A percentile compares a stretch with the other conserved stretches of the same genome.
Conservation (phyloP, 2,888 invertebrate genomes). For the Suillia variegata region DNA sequence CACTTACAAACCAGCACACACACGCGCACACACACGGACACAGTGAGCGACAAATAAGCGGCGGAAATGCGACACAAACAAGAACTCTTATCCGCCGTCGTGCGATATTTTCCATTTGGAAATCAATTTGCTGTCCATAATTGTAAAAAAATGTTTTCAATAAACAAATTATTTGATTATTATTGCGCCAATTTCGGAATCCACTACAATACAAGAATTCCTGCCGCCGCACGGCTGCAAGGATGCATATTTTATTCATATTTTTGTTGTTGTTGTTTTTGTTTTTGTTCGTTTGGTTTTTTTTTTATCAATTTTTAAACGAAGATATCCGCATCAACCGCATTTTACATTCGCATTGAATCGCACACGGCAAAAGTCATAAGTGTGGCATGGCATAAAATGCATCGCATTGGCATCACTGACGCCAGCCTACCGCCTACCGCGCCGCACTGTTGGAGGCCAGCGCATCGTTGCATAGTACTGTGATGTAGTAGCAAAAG, state of each 20-base stretch:
- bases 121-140: constrained; percentile 59
- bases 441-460: too few relatives aligned
- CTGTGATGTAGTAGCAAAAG: too few relatives aligned
- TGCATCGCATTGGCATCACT: too few relatives aligned
- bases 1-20: neutral
- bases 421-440: too few relatives aligned
- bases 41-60: too few relatives aligned
- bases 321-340: too few relatives aligned
- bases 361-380: too few relatives aligned
- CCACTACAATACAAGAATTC: constrained; percentile 28
- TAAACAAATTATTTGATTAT: constrained; percentile 61
- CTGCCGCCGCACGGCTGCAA: constrained; percentile 25
- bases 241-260: constrained; percentile 29
- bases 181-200: constrained; percentile 51
- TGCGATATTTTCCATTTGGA: constrained; percentile 53
- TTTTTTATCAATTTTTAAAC: too few relatives aligned
- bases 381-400: neutral
- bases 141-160: constrained; percentile 58
- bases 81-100: neutral
- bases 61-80: too few relatives aligned
- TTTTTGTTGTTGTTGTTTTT: constrained; percentile 25
- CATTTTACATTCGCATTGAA: too few relatives aligned
- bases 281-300: too few relatives aligned
- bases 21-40: neutral
- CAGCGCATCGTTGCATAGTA: too few relatives aligned